A percentile compares a stretch with the other conserved stretches of the same genome.
These are phyloP conservation scores for Oreochromis tanganicae DNA, from an alignment of 2,113 vertebrate species.

Conservation along the genomic window DNA sequence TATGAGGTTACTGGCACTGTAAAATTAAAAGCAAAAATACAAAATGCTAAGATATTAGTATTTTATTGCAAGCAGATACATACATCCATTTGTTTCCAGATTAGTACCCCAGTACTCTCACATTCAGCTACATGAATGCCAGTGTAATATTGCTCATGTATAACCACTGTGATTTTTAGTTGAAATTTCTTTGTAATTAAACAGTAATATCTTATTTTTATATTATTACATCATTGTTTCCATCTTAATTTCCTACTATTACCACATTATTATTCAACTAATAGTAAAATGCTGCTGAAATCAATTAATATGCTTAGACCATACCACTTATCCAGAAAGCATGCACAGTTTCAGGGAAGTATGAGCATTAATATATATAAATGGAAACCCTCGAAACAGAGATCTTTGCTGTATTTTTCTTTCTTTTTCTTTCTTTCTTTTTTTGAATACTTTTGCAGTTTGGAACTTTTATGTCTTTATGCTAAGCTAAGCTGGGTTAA, in stretches of 20 bases:
- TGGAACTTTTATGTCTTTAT: background rate
- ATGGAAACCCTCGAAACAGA: background rate
- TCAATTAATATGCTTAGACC: background rate
- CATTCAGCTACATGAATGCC: background rate
- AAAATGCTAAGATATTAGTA: background rate
- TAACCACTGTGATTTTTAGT: background rate
- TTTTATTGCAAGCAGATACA: background rate
- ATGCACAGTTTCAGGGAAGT: background rate
- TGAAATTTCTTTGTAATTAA: background rate
- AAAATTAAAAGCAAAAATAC: background rate
- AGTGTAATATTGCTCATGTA: background rate
- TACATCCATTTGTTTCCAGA: background rate
- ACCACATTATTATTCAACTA: background rate
- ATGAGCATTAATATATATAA: background rate
- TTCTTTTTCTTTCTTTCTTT: background rate
- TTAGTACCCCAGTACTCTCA: background rate
- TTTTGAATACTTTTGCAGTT: background rate
- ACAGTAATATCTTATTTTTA: background rate
- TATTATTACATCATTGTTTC: background rate
- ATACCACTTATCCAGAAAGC: background rate
- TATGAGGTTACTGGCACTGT: background rate
- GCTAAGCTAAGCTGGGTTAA: background rate
- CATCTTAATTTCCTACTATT: background rate
- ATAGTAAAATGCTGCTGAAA: background rate
- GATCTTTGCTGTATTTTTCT: accelerated